Base-by-base conservation (phyloP, 2,888 invertebrate species). In the Thumatha senex region DNA sequence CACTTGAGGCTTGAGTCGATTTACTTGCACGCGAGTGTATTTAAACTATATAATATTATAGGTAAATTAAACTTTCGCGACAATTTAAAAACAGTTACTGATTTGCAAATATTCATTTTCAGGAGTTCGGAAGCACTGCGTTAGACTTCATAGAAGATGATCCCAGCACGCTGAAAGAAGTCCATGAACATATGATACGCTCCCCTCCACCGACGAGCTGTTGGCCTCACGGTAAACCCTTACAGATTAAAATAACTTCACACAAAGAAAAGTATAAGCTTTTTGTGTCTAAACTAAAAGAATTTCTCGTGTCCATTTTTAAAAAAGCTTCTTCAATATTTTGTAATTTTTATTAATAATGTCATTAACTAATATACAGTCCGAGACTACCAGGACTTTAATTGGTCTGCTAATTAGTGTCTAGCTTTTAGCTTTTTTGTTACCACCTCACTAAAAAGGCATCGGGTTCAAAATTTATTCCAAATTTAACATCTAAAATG, bases 151-250 rank as follows among this genome's bases (percentile, higher is more conserved):
- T 85, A 13, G 95, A 95, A 74, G 93, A 95, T 43, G 96, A 96
- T 77, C 95, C 96, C 0, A 77, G 96, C 60, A 94, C 95, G 18
- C 83, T 96, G 54, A 95, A 95, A 58, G 96, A 96, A 82, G 95
- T 96, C 49, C 96, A 96, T 71, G 95, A 96, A 74, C 96, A 96
- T 76, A 94, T 96, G 93, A 96, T 96, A 45, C 91, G 96, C 54
- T 96, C 96, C 61, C 96, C 96, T 29, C 96, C 96, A 2, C 96
- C 96, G 0, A 95, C 94, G 14, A 94, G 94, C 58, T 86, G 86
- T 63, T 96, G 96, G 95, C 95, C 96, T 12, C 90, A 92, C 56
- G 92, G 92, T 92, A 84, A 77, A 48, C 9, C 18, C 51, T 34
- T 7, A 46, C 36, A 48, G 9, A 40, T 34, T 34, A 45, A 46